Evolutionary conservation across 2,113 vertebrate genomes (phyloP).

Genomic region (Symphodus melops): DNA sequence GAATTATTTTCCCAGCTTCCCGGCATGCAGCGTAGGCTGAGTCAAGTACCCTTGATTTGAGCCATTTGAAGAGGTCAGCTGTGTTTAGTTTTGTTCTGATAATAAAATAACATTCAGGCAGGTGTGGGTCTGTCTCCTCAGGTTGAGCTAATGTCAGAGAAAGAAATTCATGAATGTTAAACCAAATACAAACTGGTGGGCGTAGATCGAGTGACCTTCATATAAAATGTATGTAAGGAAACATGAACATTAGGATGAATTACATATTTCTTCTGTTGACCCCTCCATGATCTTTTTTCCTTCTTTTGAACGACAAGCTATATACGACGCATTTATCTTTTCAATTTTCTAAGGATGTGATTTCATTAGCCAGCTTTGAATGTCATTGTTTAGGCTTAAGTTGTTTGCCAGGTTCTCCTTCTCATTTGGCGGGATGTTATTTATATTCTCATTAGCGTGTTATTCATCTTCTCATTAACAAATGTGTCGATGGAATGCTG

Average conservation of each 20-base stretch:
- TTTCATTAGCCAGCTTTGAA: slow-evolving; percentile 57
- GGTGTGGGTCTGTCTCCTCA: not conserved
- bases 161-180: not conserved
- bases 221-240: not conserved
- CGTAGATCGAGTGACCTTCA: not conserved
- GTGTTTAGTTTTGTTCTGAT: not conserved
- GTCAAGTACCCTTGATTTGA: not conserved
- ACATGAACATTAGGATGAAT: not conserved
- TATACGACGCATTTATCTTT: slow-evolving; percentile 55
- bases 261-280: too few species aligned
- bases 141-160: not conserved
- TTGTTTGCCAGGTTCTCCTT: slow-evolving; percentile 46
- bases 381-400: slow-evolving; percentile 38
- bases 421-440: slow-evolving; percentile 52
- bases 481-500: slow-evolving; percentile 4
- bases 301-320: slow-evolving; percentile 15
- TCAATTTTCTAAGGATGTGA: slow-evolving; percentile 61
- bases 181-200: too few species aligned
- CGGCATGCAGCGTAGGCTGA: not conserved
- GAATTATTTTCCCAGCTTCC: not conserved
- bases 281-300: not conserved
- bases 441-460: slow-evolving; percentile 38
- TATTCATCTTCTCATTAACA: slow-evolving; percentile 50
- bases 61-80: not conserved
- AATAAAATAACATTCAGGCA: not conserved